Conservation (phyloP, 64 coral and sea anemone species). For the Anthopleura sola region DNA sequence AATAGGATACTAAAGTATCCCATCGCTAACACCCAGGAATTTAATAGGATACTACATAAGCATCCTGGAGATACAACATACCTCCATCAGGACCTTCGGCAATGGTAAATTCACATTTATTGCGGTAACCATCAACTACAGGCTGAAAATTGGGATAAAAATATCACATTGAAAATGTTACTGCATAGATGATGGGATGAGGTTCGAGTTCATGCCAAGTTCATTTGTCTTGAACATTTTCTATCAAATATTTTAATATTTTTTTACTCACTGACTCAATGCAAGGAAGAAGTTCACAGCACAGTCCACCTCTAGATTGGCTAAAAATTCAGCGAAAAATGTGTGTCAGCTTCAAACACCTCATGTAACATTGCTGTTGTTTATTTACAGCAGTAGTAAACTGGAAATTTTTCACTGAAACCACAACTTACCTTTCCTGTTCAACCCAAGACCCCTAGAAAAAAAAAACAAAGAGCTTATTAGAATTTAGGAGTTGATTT, state of each 20-base stretch:
- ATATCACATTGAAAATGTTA: not conserved
- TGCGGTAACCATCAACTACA: conserved; percentile 93
- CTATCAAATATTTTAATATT: conserved; percentile 35
- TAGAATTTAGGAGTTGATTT: no score
- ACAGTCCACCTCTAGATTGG: not conserved
- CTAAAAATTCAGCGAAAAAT: not conserved
- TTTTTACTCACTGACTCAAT: not conserved
- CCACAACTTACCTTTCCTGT: conserved; percentile 55
- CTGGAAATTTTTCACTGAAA: no score
- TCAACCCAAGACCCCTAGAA: conserved; percentile 73
- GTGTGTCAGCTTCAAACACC: not conserved
- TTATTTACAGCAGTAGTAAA: no score
- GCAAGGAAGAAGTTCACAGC: not conserved
- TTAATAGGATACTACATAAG: not conserved
- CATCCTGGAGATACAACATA: conserved; percentile 26
- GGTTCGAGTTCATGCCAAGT: conserved; percentile 32
- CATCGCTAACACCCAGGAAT: not conserved
- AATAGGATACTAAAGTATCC: not conserved
- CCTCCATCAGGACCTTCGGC: conserved; percentile 96
- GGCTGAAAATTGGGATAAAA: conserved; percentile 68
- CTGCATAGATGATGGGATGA: conserved; percentile 4
- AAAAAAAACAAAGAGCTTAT: conserved; percentile 11
- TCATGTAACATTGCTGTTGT: no score
- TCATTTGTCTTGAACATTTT: conserved; percentile 54
- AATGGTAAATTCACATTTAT: conserved; percentile 98